Conservation (phyloP, 2,113 vertebrate genomes). For the Himantopus leucocephalus region DNA sequence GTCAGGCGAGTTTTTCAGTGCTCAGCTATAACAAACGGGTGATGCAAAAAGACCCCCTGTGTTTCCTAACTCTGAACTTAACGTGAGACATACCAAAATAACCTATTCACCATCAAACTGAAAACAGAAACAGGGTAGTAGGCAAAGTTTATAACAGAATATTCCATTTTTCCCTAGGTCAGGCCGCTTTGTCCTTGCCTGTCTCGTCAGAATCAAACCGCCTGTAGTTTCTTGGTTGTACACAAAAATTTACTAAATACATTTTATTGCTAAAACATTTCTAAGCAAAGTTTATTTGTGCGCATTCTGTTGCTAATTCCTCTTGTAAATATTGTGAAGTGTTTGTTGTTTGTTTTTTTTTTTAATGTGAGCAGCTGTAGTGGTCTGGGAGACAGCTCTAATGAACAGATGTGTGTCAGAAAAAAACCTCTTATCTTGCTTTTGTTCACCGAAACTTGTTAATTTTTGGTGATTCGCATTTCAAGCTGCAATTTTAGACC, state of each 20-base stretch:
- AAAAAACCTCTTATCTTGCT: neutral
- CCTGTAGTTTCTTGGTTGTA: neutral
- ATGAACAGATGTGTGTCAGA: slow-evolving; percentile 18
- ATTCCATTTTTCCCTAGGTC: neutral
- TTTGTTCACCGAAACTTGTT: neutral
- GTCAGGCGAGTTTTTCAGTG: neutral
- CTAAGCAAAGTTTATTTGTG: neutral
- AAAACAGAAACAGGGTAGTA: neutral
- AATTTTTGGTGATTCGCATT: neutral
- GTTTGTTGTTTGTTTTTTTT: neutral
- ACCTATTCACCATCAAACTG: neutral
- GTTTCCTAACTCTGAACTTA: neutral
- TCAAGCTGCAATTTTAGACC: neutral
- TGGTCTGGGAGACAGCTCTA: neutral
- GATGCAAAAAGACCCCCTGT: neutral
- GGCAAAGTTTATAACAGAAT: neutral
- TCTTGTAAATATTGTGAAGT: slow-evolving; percentile 38
- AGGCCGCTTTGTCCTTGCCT: neutral
- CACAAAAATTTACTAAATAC: neutral
- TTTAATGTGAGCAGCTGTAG: slow-evolving; percentile 17
- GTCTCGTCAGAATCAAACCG: neutral
- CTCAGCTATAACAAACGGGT: neutral
- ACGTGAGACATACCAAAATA: neutral
- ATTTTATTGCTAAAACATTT: neutral
- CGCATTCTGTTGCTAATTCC: neutral